Evolutionary conservation across 2,888 invertebrate species (phyloP), one percentile per base, ranked within the genome.

Genomic region (Acheta domesticus): DNA sequence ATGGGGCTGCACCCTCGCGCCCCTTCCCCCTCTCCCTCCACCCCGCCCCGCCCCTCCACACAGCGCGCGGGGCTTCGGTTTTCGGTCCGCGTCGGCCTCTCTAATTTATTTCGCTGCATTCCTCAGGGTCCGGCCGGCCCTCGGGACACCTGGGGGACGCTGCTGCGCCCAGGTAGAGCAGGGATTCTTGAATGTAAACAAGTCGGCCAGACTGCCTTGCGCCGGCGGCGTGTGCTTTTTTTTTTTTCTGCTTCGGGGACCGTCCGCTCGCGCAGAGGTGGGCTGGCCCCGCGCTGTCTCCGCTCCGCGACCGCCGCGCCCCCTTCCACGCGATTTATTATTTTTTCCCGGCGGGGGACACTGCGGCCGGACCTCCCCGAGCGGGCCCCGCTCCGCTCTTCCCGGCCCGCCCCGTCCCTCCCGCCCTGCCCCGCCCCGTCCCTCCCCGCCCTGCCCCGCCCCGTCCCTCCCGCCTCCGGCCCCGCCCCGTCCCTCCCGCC

Each of bases 31-130:
- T 19, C 8, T 49, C 21, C 78, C 78, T 14, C 21, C 11, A 2
- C 12, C n/a, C 12, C 1, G 48, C 36, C 36, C 8, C 36, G 0
- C 8, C 36, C 36, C n/a, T n/a, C n/a, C n/a, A n/a, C n/a, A 36
- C 36, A 8, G 36, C 36, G 36, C 36, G 36, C 36, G 36, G 36
- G 36, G 36, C 36, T 36, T 36, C 36, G 36, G 36, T 36, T 4
- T 36, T 36, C 8, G 1, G 62, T 5, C 4, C 21, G 81, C 78
- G 79, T 49, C 75, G 76, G 79, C 78, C 75, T 74, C 74, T 74
- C 79, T 81, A 81, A 81, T 81, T 81, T 81, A 81, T 81, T 81
- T 81, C 81, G 79, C 81, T 75, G 74, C 81, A 81, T 81, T 81
- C 81, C 81, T 62, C 49, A 76, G 78, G 48, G 49, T 78, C 78